A percentile compares a stretch with the other conserved stretches of the same genome.
Conservation (phyloP, 2,113 vertebrate genomes). For the Lycaon pictus region DNA sequence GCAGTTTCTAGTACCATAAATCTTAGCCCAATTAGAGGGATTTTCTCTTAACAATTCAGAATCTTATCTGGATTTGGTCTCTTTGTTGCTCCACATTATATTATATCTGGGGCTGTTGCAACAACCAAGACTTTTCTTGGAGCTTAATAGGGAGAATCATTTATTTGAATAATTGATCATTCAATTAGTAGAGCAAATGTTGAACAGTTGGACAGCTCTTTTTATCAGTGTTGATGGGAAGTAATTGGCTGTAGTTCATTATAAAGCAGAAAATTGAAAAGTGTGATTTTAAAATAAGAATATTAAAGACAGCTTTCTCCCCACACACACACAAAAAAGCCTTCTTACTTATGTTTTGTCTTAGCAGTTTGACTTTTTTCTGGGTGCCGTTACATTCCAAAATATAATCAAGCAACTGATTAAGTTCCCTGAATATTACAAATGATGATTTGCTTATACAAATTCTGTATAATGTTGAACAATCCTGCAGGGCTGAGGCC, state of each 20-base stretch:
- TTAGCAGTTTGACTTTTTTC: slow-evolving; percentile 54
- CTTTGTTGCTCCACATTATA: not conserved
- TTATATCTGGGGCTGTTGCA: not conserved
- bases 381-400: slow-evolving; percentile 35
- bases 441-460: slow-evolving; percentile 66
- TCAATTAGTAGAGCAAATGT: slow-evolving; percentile 89
- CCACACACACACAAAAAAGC: not conserved
- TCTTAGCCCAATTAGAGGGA: slow-evolving; percentile 46
- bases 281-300: slow-evolving; percentile 72
- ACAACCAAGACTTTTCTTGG: slow-evolving; percentile 44
- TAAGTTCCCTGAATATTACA: slow-evolving; percentile 71
- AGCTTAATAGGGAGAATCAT: slow-evolving; percentile 77
- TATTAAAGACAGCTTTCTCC: slow-evolving; percentile 15
- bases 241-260: slow-evolving; percentile 83
- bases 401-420: slow-evolving; percentile 75
- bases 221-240: slow-evolving; percentile 79
- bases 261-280: slow-evolving; percentile 80
- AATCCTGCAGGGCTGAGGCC: slow-evolving; percentile 55
- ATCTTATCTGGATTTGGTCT: slow-evolving; percentile 52
- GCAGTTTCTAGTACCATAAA: slow-evolving; percentile 58
- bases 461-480: slow-evolving; percentile 52
- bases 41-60: slow-evolving; percentile 64
- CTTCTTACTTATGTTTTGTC: slow-evolving; percentile 69
- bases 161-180: slow-evolving; percentile 88
- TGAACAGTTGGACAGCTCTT: slow-evolving; percentile 84